Base-by-base conservation (phyloP, 2,888 invertebrate species). In the Sesia apiformis region DNA sequence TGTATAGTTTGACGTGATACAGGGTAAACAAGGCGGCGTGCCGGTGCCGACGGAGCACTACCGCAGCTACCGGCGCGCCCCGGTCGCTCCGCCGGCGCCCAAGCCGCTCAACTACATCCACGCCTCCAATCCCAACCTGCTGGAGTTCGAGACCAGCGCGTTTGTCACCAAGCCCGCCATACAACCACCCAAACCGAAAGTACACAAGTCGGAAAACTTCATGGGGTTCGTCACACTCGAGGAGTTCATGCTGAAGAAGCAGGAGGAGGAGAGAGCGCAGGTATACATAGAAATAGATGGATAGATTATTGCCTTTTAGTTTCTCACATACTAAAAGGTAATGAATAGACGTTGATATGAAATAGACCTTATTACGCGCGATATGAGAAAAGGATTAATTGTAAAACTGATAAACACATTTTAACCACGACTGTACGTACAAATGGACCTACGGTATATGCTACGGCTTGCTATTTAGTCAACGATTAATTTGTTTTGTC, bases 1-100 rank as follows among this genome's bases (percentile, higher is more conserved):
- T 23, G 23, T 23, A 23, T 23, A 23, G 23, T 23, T 23, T 23
- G 23, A 23, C 23, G 23, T 23, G 23, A 23, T 23, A 23, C 23
- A 23, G 23, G 23, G 23, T 23, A 23, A 23, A 23, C 23, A 23
- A 2, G 23, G 23, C 2, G 68, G 68, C 54, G 91, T 93, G 55
- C 94, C 95, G 0, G 94, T 23, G 51, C 94, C 95, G 40, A 95
- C 95, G 0, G 94, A 94, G 52, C 94, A 95, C 72, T 95, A 94
- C 81, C 91, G 94, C 62, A 95, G 94, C 68, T 94, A 94, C 71
- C 84, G 94, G 65, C 92, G 93, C 70, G 93, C 91, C 57, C 89
- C 63, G 63, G 60, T 60, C 60, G 57, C 53, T 58, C 56, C 52
- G n/a, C 57, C 40, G 53, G 59, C 52, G 42, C 51, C 52, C 52